A percentile compares a stretch with the other conserved stretches of the same genome.
Conservation (phyloP, 2,113 vertebrate species). For the Coryphaenoides rupestris region DNA sequence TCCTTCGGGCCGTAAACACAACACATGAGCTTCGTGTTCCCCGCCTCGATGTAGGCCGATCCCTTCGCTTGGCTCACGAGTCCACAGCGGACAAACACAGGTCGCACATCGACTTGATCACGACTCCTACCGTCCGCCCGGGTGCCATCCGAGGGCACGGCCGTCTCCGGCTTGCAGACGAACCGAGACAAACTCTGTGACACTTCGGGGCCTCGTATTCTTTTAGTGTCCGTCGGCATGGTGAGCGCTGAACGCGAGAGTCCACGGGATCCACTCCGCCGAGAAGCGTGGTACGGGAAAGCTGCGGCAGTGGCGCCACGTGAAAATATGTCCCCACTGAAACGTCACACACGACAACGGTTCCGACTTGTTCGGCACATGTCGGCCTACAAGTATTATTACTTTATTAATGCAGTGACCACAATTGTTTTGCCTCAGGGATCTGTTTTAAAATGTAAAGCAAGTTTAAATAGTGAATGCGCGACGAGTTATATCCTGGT, state of each 20-base stretch:
- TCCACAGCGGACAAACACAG: constrained; percentile 85
- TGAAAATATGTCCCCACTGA: not conserved
- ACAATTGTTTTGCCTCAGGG: too few species aligned
- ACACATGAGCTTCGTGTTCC: constrained; percentile 85
- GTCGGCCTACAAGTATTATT: not conserved
- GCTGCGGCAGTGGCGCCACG: constrained; percentile 1
- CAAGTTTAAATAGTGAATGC: too few species aligned
- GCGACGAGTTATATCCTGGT: too few species aligned
- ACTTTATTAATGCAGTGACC: too few species aligned
- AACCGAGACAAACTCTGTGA: constrained; percentile 82
- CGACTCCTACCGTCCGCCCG: constrained; percentile 59
- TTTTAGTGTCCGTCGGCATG: constrained; percentile 88
- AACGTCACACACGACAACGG: constrained; percentile 9
- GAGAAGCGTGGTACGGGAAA: not conserved
- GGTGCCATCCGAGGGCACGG: constrained; percentile 3
- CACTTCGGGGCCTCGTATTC: constrained; percentile 83
- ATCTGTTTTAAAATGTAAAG: too few species aligned
- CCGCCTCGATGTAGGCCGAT: constrained; percentile 91
- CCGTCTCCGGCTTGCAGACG: not conserved
- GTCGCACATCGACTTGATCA: constrained; percentile 79
- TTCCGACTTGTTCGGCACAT: constrained; percentile 36
- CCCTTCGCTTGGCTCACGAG: constrained; percentile 92
- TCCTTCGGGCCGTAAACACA: constrained; percentile 86
- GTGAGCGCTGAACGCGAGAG: not conserved
- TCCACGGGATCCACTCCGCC: not conserved